These are phyloP conservation scores for Pelosia muscerda DNA, from an alignment of 2,888 invertebrate genomes.

Conservation along the genomic window DNA sequence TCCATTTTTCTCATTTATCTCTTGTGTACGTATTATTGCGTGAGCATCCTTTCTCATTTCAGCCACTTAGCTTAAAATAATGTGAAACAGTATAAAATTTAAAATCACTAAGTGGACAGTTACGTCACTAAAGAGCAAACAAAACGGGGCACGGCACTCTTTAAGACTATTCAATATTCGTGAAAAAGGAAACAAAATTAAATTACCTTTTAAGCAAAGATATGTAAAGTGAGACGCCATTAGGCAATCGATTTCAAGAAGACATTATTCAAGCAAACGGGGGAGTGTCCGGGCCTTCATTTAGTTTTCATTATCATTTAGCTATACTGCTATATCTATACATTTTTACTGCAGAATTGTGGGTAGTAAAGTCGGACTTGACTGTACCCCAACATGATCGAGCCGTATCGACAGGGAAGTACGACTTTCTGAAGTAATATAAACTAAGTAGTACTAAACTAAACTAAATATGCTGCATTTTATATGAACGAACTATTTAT, in stretches of 20 bases:
- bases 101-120: background rate
- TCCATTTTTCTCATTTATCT: no score
- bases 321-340: slow-evolving; percentile 43
- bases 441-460: no score
- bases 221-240: slow-evolving; percentile 62
- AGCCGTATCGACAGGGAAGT: background rate
- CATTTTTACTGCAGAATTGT: background rate
- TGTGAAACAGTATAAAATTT: background rate
- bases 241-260: slow-evolving; percentile 66
- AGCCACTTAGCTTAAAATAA: background rate
- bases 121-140: slow-evolving; percentile 31
- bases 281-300: slow-evolving; percentile 62
- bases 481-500: background rate
- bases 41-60: background rate
- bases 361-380: background rate
- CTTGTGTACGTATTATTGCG: background rate
- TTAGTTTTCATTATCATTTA: slow-evolving; percentile 78
- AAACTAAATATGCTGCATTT: background rate
- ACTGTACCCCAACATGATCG: background rate
- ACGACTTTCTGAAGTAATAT: background rate
- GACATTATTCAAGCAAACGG: slow-evolving; percentile 73
- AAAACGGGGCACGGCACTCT: slow-evolving; percentile 24
- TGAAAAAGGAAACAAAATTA: slow-evolving; percentile 45
- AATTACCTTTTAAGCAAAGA: slow-evolving; percentile 54
- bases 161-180: slow-evolving; percentile 37